Conservation (phyloP, 2,797 vertebrate species). For the Acipenser ruthenus region DNA sequence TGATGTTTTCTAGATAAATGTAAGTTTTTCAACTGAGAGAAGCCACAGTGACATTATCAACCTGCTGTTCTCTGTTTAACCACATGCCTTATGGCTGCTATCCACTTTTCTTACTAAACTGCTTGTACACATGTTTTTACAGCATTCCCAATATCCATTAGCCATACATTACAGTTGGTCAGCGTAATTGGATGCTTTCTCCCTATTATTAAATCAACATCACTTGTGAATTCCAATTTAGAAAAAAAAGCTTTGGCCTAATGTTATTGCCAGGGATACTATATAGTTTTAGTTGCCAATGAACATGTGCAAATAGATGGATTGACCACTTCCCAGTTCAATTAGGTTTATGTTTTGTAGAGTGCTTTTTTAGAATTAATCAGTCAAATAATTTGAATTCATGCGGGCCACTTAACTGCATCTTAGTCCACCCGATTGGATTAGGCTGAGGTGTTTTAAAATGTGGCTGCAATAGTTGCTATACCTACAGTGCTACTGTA, state of each 20-base stretch:
- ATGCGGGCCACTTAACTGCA: too few relatives aligned
- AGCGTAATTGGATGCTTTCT: conserved; percentile 2
- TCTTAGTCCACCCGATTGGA: too few relatives aligned
- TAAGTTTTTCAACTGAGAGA: conserved; percentile 51
- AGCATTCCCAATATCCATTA: conserved; percentile 24
- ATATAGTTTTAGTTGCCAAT: not conserved
- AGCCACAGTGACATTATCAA: conserved; percentile 30
- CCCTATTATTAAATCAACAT: conserved; percentile 9
- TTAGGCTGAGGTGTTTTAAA: too few relatives aligned
- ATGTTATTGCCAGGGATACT: not conserved
- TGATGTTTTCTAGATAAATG: conserved; percentile 47
- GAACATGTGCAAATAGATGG: not conserved
- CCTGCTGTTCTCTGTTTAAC: conserved; percentile 25
- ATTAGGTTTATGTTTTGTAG: not conserved
- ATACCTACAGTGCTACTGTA: too few relatives aligned
- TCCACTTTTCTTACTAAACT: conserved; percentile 15
- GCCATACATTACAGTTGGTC: conserved; percentile 13
- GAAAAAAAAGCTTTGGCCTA: not conserved
- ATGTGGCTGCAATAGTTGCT: too few relatives aligned
- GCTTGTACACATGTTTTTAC: conserved; percentile 14
- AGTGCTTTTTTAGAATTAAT: too few relatives aligned
- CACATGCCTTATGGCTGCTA: conserved; percentile 14
- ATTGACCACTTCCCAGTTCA: not conserved
- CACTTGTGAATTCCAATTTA: not conserved
- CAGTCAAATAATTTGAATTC: too few relatives aligned